phyloP scores from a whole-genome alignment of 2,797 vertebrate genomes.

The Crenichthys baileyi region DNA sequence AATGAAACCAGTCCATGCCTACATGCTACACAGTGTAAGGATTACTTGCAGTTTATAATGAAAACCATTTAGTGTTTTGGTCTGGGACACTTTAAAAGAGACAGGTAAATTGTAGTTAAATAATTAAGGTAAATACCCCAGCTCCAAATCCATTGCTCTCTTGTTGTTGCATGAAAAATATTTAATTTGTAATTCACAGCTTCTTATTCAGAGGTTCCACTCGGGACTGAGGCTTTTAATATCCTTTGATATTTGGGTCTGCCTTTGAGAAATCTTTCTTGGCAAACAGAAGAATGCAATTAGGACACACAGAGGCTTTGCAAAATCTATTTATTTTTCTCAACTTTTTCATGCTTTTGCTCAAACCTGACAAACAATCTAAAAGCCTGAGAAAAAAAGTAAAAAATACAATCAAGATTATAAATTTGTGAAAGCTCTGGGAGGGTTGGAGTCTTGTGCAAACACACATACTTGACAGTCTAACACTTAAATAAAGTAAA shows the following conservation, averaged over 20 bases:
- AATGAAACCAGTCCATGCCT: not conserved
- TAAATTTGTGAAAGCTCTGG: conserved; percentile 50
- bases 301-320: conserved; percentile 46
- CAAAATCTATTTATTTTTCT: conserved; percentile 36
- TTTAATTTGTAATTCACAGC: conserved; percentile 13
- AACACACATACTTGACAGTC: conserved; percentile 36
- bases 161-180: not conserved
- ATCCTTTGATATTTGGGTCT: conserved; percentile 46
- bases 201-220: conserved; percentile 25
- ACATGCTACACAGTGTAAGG: not conserved
- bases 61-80: not conserved
- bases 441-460: conserved; percentile 11
- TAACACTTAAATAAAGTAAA: not conserved
- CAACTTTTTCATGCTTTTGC: conserved; percentile 31
- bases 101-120: not conserved
- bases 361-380: conserved; percentile 53
- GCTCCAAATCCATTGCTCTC: not conserved
- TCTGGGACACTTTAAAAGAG: not conserved
- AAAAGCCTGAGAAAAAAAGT: conserved; percentile 39
- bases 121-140: not conserved
- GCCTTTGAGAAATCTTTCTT: conserved; percentile 56
- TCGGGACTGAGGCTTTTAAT: conserved; percentile 32
- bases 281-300: conserved; percentile 57
- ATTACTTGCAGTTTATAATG: not conserved
- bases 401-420: conserved; percentile 16